Evolutionary conservation across 30 jellyfish, hydroid and myxozoan species (phyloP).

Genomic region (Aurelia aurita): DNA sequence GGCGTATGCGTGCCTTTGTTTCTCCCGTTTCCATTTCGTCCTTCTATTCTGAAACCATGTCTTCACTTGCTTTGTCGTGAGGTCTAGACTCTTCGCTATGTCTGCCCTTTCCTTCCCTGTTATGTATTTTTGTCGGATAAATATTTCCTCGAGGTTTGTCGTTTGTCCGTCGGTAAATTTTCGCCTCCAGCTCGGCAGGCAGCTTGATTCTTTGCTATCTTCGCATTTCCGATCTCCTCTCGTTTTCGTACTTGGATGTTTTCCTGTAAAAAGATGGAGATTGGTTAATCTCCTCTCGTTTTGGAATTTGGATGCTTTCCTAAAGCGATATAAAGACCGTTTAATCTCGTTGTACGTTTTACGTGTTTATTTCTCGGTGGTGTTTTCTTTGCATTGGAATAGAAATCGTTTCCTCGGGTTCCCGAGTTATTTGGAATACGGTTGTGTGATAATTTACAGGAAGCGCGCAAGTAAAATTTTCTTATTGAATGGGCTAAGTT

Average conservation of each 20-base stretch:
- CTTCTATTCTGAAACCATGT: constrained; percentile 78
- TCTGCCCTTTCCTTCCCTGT: constrained; percentile 74
- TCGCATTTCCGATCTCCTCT: constrained; percentile 51
- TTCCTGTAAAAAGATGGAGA: constrained; percentile 2
- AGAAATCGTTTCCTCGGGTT: too few species aligned
- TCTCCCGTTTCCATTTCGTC: constrained; percentile 67
- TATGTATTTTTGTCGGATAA: constrained; percentile 60
- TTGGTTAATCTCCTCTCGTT: neutral
- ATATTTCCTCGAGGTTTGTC: constrained; percentile 59
- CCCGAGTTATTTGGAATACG: too few species aligned
- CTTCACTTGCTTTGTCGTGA: constrained; percentile 72
- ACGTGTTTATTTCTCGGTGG: too few species aligned
- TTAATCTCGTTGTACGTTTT: too few species aligned
- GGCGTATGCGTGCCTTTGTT: constrained; percentile 20
- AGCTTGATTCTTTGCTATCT: constrained; percentile 24
- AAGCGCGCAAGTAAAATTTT: too few species aligned
- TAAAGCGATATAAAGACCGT: too few species aligned
- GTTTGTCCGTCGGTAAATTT: constrained; percentile 73
- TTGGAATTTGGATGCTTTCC: too few species aligned
- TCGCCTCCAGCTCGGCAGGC: constrained; percentile 80
- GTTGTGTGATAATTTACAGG: too few species aligned
- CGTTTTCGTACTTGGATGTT: constrained; percentile 21
- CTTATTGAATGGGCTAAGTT: too few species aligned
- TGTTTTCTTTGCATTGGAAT: too few species aligned
- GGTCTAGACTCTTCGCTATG: constrained; percentile 42